Evolutionary conservation across 2,113 vertebrate genomes (phyloP).

Genomic region (Eidolon helvum): DNA sequence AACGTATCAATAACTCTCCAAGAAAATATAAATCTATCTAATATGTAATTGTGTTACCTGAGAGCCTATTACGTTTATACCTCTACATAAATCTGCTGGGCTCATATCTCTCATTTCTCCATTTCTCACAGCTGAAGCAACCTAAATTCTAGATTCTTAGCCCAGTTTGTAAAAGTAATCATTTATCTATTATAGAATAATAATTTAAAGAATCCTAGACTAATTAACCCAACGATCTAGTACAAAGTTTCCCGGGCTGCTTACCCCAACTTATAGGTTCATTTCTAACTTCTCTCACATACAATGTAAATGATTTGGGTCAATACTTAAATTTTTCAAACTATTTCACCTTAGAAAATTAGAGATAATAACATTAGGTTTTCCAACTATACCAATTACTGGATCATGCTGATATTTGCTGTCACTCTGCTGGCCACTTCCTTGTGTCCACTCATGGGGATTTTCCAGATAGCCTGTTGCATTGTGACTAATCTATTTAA

Average conservation of each 20-base stretch:
- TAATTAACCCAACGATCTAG: not conserved
- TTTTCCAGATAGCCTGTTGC: not conserved
- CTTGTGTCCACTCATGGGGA: not conserved
- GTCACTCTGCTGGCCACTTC: not conserved
- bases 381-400: not conserved
- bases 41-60: not conserved
- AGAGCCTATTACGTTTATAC: not conserved
- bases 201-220: not conserved
- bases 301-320: not conserved
- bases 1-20: not conserved
- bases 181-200: not conserved
- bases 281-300: not conserved
- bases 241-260: not conserved
- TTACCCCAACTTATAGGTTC: not conserved
- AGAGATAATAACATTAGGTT: not conserved
- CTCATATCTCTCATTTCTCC: not conserved
- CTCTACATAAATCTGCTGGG: not conserved
- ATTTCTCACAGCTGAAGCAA: not conserved
- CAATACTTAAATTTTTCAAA: not conserved
- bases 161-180: not conserved
- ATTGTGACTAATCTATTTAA: not conserved
- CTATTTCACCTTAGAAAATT: not conserved
- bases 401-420: not conserved
- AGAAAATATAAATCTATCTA: not conserved
- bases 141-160: not conserved